These are phyloP conservation scores for Neodontobutis hainanensis DNA, from an alignment of 2,113 vertebrate genomes.

Conservation along the genomic window DNA sequence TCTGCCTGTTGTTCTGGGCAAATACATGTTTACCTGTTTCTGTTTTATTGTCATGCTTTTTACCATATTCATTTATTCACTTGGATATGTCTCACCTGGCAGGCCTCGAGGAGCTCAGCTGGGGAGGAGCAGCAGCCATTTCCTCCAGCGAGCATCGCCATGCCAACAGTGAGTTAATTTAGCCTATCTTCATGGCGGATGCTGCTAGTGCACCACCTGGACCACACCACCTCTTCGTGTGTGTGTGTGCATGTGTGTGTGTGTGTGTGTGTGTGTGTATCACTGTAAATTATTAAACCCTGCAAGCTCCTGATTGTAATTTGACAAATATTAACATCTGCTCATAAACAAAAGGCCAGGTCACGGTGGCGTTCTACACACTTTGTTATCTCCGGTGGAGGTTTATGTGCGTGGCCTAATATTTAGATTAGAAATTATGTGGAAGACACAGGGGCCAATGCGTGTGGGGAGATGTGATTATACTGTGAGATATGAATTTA, in stretches of 20 bases:
- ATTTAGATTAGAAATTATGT: slow-evolving; percentile 59
- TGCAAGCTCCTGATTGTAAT: slow-evolving; percentile 49
- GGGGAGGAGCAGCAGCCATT: slow-evolving; percentile 57
- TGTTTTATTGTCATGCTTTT: slow-evolving; percentile 35
- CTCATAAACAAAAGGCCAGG: slow-evolving; percentile 60
- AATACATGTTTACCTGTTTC: slow-evolving; percentile 30
- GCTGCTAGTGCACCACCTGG: slow-evolving; percentile 42
- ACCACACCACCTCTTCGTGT: slow-evolving; percentile 2
- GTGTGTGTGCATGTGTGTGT: slow-evolving; percentile 22
- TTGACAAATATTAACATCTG: slow-evolving; percentile 70
- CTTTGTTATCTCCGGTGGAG: slow-evolving; percentile 40
- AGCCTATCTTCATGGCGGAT: slow-evolving; percentile 19
- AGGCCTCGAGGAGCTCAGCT: slow-evolving; percentile 59
- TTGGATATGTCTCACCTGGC: slow-evolving; percentile 50
- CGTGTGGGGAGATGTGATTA: slow-evolving; percentile 53
- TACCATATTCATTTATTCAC: slow-evolving; percentile 53
- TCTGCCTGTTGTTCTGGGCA: slow-evolving; percentile 20
- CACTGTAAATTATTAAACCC: slow-evolving; percentile 45
- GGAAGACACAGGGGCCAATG: slow-evolving; percentile 27
- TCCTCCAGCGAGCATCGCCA: slow-evolving; percentile 58
- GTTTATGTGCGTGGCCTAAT: slow-evolving; percentile 29
- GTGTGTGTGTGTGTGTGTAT: slow-evolving; percentile 27
- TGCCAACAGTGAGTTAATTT: slow-evolving; percentile 58
- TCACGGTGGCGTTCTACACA: slow-evolving; percentile 36
- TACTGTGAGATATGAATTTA: slow-evolving; percentile 53